Evolutionary conservation across 2,888 invertebrate species (phyloP), one percentile per base, ranked within the genome.

Genomic region (Linhomoeus sp.): DNA sequence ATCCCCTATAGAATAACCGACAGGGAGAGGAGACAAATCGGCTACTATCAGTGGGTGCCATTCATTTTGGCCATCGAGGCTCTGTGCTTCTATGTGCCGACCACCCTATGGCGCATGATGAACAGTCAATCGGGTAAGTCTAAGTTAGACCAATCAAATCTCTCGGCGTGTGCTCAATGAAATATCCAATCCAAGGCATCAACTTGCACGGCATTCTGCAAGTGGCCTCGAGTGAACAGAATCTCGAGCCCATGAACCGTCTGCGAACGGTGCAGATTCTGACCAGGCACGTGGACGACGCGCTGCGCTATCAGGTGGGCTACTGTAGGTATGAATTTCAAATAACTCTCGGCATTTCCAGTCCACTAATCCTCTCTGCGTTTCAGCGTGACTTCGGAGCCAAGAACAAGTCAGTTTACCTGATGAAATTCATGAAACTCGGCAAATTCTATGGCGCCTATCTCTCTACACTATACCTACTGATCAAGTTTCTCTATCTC

Each of bases 211-310:
- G 61, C 1, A 59, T 65, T 5, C 54, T 64, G 14, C 61, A 63
- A 51, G 50, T 64, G 47, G 65, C 65, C 19, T 58, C 57, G 37
- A 57, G 59, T 39, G 62, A 63, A 17, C 55, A 55, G 41, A 70
- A 70, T 55, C 64, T 68, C 43, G 67, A 67, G 51, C 70, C 71
- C 39, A 65, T 67, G 40, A 62, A 63, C 33, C 58, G 70, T 15
- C 61, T 64, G 44, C 64, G 66, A 50, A 70, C 69, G 33, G 69
- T 72, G 33, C 67, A 69, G 52, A 66, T 70, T 43, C 62, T 69
- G 24, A 66, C 68, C 12, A 59, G 69, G 25, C 70, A 71, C 56
- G 62, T 71, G 45, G 70, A 72, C 54, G 66, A 70, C 52, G 69
- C 68, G 45, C 58, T 71, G 43, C 57, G 58, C 42, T 64, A 61